A percentile compares a stretch with the other conserved stretches of the same genome.
phyloP scores from a whole-genome alignment of 2,797 vertebrate genomes.

The Onychomys torridus region DNA sequence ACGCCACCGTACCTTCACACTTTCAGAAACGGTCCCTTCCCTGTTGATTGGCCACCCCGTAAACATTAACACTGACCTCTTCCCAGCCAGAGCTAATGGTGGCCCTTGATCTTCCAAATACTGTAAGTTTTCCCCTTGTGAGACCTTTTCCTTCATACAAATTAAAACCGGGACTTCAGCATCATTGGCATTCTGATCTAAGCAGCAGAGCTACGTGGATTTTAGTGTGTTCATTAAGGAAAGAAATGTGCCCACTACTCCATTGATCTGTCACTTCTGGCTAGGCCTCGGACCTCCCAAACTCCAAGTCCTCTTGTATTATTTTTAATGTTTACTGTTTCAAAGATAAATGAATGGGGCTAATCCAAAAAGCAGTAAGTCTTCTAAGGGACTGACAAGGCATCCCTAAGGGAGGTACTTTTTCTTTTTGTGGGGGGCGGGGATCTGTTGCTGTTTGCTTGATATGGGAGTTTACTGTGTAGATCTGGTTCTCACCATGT shows the following conservation, averaged over 20 bases:
- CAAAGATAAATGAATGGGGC: constrained; percentile 72
- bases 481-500: neutral
- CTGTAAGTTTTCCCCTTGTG: neutral
- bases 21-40: neutral
- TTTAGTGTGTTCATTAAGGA: neutral
- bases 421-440: no score
- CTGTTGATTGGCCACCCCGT: neutral
- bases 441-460: neutral
- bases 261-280: neutral
- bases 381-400: constrained; percentile 75
- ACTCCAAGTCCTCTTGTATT: neutral
- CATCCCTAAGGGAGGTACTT: constrained; percentile 45
- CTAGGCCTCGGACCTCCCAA: neutral
- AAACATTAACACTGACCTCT: neutral
- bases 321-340: constrained; percentile 48
- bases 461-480: neutral
- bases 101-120: neutral
- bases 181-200: neutral
- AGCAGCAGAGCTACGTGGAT: neutral
- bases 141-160: neutral
- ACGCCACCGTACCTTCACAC: neutral
- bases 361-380: constrained; percentile 67
- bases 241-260: neutral
- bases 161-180: neutral
- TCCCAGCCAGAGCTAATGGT: neutral